A percentile compares a stretch with the other conserved stretches of the same genome.
Conservation (phyloP, 2,888 invertebrate species). For the Hecatera dysodea region DNA sequence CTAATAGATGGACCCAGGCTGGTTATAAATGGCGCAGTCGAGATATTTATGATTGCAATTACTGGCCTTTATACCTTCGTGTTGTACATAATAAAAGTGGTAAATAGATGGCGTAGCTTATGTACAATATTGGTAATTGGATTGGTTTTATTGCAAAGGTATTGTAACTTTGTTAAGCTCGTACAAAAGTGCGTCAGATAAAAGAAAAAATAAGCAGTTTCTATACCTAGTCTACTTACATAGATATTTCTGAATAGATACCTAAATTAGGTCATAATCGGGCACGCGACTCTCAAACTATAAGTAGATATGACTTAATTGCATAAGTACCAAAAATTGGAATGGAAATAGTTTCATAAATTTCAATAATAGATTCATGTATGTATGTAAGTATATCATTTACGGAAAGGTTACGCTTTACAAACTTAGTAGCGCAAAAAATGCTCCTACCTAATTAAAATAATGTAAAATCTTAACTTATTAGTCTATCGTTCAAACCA, state of each 20-base stretch:
- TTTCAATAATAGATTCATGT: too few species aligned
- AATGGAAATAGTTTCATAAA: too few species aligned
- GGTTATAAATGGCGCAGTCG: constrained; percentile 81
- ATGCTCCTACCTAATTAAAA: constrained; percentile 23
- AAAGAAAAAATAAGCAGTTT: not conserved
- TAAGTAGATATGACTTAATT: not conserved
- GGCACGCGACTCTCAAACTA: not conserved
- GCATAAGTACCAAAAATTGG: not conserved
- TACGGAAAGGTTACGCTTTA: too few species aligned
- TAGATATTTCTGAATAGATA: not conserved
- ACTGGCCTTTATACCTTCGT: constrained; percentile 71
- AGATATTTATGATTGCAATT: constrained; percentile 87
- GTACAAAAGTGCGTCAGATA: not conserved
- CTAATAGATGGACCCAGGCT: constrained; percentile 79
- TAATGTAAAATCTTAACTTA: constrained; percentile 25
- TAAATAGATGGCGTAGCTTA: constrained; percentile 48
- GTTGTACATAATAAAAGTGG: constrained; percentile 59
- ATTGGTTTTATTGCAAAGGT: constrained; percentile 18
- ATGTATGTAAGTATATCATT: too few species aligned
- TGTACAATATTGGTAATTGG: constrained; percentile 23
- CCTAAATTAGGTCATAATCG: not conserved
- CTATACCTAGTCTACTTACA: not conserved
- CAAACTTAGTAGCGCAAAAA: not conserved
- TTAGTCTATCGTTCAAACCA: constrained; percentile 42
- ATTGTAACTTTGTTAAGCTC: not conserved